These are phyloP conservation scores for Ameiurus melas DNA, from an alignment of 2,113 vertebrate species.

Conservation along the genomic window DNA sequence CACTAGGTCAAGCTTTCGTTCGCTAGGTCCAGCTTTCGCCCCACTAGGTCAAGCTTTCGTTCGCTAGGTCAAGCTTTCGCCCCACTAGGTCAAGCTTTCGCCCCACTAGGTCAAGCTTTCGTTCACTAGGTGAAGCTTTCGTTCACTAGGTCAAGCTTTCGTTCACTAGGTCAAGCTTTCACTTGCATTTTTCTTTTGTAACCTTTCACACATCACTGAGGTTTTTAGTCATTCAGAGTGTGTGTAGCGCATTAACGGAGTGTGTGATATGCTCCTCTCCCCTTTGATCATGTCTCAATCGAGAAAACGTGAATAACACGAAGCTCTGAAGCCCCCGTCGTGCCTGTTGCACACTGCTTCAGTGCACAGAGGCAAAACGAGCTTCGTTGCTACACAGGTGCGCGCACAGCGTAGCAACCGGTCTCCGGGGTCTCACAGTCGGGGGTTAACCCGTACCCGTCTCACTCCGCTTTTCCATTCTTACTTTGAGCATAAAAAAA, in stretches of 20 bases:
- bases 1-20: no score
- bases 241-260: no score
- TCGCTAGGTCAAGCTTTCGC: neutral
- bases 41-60: no score
- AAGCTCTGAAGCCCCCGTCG: neutral
- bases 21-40: no score
- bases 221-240: no score
- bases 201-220: no score
- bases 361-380: neutral
- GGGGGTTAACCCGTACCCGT: neutral
- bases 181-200: no score
- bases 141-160: no score
- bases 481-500: neutral
- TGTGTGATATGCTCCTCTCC: neutral
- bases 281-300: neutral
- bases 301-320: neutral
- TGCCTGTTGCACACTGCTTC: neutral
- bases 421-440: neutral
- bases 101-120: no score
- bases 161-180: no score
- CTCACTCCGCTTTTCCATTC: neutral
- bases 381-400: constrained; percentile 41
- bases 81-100: no score
- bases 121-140: no score
- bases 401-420: constrained; percentile 5